These are phyloP conservation scores for Trachelus troglodyta DNA, from an alignment of 2,888 invertebrate species.

Conservation along the genomic window DNA sequence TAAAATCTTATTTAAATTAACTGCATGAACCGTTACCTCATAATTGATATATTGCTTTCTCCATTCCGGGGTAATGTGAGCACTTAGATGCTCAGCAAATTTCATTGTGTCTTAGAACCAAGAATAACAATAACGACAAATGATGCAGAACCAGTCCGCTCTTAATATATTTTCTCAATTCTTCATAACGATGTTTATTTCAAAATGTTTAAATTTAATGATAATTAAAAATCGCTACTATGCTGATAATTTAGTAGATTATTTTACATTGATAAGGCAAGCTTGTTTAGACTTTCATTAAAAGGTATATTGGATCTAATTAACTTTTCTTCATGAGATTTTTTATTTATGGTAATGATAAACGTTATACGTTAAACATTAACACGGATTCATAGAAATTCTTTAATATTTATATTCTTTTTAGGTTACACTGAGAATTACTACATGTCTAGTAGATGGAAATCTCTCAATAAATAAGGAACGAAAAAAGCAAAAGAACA, in stretches of 20 bases:
- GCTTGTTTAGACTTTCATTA: neutral
- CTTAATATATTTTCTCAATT: neutral
- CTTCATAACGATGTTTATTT: neutral
- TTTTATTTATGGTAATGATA: neutral
- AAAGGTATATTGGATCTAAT: neutral
- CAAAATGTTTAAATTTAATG: neutral
- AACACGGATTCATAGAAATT: neutral
- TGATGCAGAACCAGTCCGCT: neutral
- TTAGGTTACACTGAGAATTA: neutral
- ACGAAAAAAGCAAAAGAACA: neutral
- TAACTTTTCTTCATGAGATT: too few relatives aligned
- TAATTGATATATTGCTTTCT: constrained; percentile 86
- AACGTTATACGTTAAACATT: neutral
- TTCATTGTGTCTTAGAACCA: constrained; percentile 73
- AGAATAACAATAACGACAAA: neutral
- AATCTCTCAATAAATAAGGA: neutral
- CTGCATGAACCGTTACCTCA: constrained; percentile 68
- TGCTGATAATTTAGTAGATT: neutral
- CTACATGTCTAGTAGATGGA: neutral
- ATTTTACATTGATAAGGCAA: neutral
- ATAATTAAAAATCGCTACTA: neutral
- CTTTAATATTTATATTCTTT: neutral
- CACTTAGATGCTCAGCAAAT: constrained; percentile 88
- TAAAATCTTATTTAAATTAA: neutral
- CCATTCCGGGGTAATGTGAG: constrained; percentile 94